These are phyloP conservation scores for Limanda limanda DNA, from an alignment of 2,113 vertebrate species.

Conservation along the genomic window DNA sequence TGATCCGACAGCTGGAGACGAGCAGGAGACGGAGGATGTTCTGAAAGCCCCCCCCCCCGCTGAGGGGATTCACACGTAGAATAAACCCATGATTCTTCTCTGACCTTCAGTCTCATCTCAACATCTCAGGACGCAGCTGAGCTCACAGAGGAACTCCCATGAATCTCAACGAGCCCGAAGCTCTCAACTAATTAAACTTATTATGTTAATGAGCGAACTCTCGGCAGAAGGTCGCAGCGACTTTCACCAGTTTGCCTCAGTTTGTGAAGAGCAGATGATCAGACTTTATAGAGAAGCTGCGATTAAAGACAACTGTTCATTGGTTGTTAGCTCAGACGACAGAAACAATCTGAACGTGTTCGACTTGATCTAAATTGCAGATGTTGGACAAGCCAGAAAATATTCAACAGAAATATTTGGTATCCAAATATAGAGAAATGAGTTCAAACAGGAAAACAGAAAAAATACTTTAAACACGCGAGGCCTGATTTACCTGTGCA, in stretches of 20 bases:
- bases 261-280: background rate
- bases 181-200: background rate
- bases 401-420: too few species aligned
- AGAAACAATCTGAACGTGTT: too few species aligned
- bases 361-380: too few species aligned
- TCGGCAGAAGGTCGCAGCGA: background rate
- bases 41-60: slow-evolving; percentile 21
- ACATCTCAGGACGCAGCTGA: background rate
- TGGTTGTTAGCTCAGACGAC: too few species aligned
- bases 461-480: too few species aligned
- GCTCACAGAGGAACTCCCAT: slow-evolving; percentile 11
- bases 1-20: slow-evolving; percentile 35
- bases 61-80: slow-evolving; percentile 13
- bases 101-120: slow-evolving; percentile 35
- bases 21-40: background rate
- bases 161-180: slow-evolving; percentile 13
- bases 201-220: slow-evolving; percentile 26
- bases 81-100: slow-evolving; percentile 6
- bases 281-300: background rate
- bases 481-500: too few species aligned
- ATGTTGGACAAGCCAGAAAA: too few species aligned
- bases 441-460: too few species aligned
- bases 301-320: too few species aligned
- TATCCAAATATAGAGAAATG: too few species aligned
- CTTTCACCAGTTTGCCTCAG: background rate